Conservation (phyloP, 1,140 invertebrate genomes). For the Camponotus vicinus region DNA sequence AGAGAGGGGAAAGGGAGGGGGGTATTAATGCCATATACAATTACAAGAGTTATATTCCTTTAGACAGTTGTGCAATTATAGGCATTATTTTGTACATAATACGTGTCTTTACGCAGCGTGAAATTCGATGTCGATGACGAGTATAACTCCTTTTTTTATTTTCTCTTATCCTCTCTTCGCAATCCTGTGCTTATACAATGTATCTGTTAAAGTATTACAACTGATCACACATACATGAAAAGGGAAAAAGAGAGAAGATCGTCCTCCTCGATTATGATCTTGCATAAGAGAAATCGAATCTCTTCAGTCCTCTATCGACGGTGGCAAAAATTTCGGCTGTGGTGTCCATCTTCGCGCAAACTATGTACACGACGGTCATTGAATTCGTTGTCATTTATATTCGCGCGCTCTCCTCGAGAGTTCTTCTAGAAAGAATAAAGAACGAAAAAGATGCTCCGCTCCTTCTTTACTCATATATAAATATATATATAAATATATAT, state of each 20-base stretch:
- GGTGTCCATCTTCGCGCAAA: constrained; percentile 20
- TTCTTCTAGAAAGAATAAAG: constrained; percentile 55
- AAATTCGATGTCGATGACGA: constrained; percentile 49
- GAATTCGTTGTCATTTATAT: constrained; percentile 47
- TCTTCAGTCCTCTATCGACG: constrained; percentile 37
- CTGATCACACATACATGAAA: constrained; percentile 10
- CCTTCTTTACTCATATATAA: constrained; percentile 54
- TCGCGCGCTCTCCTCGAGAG: constrained; percentile 66
- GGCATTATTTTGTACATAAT: constrained; percentile 62
- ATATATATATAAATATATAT: constrained; percentile 35
- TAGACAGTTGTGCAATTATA: constrained; percentile 56
- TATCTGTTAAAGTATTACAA: constrained; percentile 57
- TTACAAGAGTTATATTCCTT: constrained; percentile 62
- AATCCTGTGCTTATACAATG: constrained; percentile 33
- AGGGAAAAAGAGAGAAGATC: constrained; percentile 42
- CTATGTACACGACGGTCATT: constrained; percentile 28
- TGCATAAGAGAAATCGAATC: constrained; percentile 42
- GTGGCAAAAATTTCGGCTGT: constrained; percentile 60
- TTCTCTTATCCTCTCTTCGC: constrained; percentile 34
- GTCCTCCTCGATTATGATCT: constrained; percentile 63
- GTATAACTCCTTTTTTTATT: constrained; percentile 25
- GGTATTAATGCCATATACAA: constrained; percentile 55
- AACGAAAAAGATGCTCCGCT: constrained; percentile 40
- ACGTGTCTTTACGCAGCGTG: constrained; percentile 24
- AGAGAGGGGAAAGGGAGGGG: no score